Conservation (phyloP, 2,797 vertebrate species). For the Gymnocypris eckloni region DNA sequence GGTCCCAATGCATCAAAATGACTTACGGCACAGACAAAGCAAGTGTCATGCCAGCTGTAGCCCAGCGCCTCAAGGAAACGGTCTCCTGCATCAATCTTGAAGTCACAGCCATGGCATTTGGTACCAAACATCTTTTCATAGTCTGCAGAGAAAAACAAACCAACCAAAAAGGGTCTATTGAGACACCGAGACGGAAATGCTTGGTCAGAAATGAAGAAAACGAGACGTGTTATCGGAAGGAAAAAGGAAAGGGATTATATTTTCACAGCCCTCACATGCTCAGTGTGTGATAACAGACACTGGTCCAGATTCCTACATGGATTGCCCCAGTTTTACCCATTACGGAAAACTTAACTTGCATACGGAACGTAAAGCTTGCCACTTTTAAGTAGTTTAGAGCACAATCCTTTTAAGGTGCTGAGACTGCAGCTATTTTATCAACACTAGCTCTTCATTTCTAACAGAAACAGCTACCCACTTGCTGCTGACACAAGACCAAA, state of each 20-base stretch:
- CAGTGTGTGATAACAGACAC: constrained; percentile 68
- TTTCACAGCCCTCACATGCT: constrained; percentile 58
- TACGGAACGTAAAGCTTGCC: no score
- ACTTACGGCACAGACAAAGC: constrained; percentile 98
- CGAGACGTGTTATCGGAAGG: constrained; percentile 35
- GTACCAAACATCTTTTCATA: constrained; percentile 99
- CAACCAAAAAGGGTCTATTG: constrained; percentile 30
- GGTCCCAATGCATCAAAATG: constrained; percentile 71
- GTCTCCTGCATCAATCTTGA: constrained; percentile 98
- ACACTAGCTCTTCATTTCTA: constrained; percentile 75
- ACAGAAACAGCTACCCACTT: constrained; percentile 66
- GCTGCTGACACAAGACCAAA: constrained; percentile 71
- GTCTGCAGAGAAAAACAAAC: constrained; percentile 75
- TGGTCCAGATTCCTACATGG: constrained; percentile 75
- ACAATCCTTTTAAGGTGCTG: constrained; percentile 75
- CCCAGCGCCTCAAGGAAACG: constrained; percentile 98
- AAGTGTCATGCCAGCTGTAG: constrained; percentile 99
- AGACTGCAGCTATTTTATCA: constrained; percentile 80
- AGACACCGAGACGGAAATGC: not conserved
- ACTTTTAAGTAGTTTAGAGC: constrained; percentile 64
- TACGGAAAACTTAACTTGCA: constrained; percentile 49
- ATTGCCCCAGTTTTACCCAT: constrained; percentile 74
- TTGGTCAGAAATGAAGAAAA: constrained; percentile 26
- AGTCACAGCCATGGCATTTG: constrained; percentile 98
- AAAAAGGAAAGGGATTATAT: constrained; percentile 53